A percentile compares a stretch with the other conserved stretches of the same genome.
phyloP scores from a whole-genome alignment of 2,113 vertebrate genomes.

The Saimiri boliviensis region DNA sequence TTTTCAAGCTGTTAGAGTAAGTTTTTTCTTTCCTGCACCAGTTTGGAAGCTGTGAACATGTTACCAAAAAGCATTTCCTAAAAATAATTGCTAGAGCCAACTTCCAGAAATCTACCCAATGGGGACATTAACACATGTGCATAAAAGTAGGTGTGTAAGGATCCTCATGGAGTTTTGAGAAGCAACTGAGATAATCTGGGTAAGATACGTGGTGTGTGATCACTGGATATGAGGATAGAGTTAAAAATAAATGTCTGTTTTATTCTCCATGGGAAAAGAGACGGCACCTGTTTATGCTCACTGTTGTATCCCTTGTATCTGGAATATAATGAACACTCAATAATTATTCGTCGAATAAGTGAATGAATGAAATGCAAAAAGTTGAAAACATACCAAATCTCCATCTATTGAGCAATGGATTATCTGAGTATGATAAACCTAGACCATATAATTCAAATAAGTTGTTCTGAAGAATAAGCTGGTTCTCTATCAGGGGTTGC shows the following conservation, averaged over 20 bases:
- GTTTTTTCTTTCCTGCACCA: too few relatives aligned
- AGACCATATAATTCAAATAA: background rate
- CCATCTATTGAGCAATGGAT: background rate
- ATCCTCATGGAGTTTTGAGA: rapidly evolving
- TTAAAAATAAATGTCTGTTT: background rate
- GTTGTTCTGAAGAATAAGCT: background rate
- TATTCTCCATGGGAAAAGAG: background rate
- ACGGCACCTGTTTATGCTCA: rapidly evolving
- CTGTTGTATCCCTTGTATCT: background rate
- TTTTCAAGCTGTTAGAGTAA: background rate
- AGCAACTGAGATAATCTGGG: rapidly evolving
- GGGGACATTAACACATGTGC: too few relatives aligned
- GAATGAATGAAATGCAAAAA: background rate
- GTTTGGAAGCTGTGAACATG: background rate
- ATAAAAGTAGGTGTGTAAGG: rapidly evolving
- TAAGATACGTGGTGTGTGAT: rapidly evolving
- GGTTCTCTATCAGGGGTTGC: background rate
- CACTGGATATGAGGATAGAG: background rate
- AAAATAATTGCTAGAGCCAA: background rate
- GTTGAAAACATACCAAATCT: background rate
- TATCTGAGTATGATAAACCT: background rate
- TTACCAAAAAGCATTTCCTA: background rate
- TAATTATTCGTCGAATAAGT: background rate
- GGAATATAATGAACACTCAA: background rate
- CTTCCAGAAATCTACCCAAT: background rate